Evolutionary conservation across 1,140 invertebrate species (phyloP).

Genomic region (Leptopilina boulardi): DNA sequence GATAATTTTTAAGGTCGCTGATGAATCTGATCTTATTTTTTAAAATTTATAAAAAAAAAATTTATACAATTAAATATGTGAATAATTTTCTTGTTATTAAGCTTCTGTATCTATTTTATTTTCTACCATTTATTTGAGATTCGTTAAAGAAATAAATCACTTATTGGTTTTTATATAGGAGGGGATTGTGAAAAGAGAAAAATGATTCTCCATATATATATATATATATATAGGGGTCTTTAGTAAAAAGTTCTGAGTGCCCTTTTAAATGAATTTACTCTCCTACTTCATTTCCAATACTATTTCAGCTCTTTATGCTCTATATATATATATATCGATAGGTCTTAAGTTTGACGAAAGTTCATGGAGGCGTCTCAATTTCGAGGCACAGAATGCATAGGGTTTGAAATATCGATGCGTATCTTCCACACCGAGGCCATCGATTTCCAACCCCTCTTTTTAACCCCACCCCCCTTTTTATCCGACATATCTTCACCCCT

Average conservation of each 20-base stretch:
- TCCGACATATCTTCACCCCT: slow-evolving; percentile 5
- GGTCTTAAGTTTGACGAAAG: background rate
- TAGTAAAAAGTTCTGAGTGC: background rate
- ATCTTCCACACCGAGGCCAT: background rate
- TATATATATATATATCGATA: background rate
- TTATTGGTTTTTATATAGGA: background rate
- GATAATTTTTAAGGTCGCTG: too few relatives aligned
- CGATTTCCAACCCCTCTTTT: slow-evolving; percentile 5
- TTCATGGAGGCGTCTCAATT: slow-evolving; percentile 10
- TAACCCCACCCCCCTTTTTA: background rate
- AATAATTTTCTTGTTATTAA: too few relatives aligned
- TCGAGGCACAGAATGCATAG: background rate
- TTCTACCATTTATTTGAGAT: background rate
- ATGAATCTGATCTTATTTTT: too few relatives aligned
- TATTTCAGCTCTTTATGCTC: background rate
- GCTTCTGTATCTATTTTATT: background rate
- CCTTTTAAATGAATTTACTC: slow-evolving; percentile 15
- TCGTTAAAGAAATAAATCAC: background rate
- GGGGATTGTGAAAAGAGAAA: background rate
- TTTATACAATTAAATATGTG: too few relatives aligned
- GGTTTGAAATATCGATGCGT: slow-evolving; percentile 26
- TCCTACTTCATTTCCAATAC: slow-evolving; percentile 4
- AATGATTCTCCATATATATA: background rate
- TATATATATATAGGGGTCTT: background rate
- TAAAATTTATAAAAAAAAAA: too few relatives aligned